Conservation (phyloP, 2,113 vertebrate species). For the Lanius ludovicianus region DNA sequence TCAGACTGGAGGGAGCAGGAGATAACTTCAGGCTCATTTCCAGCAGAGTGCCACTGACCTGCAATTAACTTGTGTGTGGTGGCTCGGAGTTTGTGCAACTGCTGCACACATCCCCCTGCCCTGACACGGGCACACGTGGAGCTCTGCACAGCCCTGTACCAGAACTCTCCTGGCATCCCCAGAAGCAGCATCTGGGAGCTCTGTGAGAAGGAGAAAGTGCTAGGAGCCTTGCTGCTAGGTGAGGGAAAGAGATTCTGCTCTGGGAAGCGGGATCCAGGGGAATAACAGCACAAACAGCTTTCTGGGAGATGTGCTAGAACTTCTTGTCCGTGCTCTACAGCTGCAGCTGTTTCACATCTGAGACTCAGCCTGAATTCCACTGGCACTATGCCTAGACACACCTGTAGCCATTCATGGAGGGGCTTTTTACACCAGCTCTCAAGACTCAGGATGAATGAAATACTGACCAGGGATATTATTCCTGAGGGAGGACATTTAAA, state of each 20-base stretch:
- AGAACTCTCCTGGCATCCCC: not conserved
- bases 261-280: not conserved
- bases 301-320: not conserved
- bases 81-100: not conserved
- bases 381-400: not conserved
- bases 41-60: not conserved
- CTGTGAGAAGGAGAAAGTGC: not conserved
- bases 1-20: not conserved
- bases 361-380: not conserved
- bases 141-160: rapidly evolving
- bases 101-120: not conserved
- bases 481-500: not conserved
- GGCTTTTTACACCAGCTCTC: not conserved
- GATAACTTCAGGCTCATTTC: not conserved
- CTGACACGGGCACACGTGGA: rapidly evolving
- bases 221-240: not conserved
- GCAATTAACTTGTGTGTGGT: not conserved
- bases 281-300: not conserved
- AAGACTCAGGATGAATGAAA: not conserved
- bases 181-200: not conserved
- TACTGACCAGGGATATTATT: not conserved
- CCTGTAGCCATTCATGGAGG: not conserved
- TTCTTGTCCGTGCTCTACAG: not conserved
- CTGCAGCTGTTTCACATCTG: not conserved
- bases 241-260: not conserved